Conservation (phyloP, 1,140 invertebrate genomes). For the Drosophila dunni region DNA sequence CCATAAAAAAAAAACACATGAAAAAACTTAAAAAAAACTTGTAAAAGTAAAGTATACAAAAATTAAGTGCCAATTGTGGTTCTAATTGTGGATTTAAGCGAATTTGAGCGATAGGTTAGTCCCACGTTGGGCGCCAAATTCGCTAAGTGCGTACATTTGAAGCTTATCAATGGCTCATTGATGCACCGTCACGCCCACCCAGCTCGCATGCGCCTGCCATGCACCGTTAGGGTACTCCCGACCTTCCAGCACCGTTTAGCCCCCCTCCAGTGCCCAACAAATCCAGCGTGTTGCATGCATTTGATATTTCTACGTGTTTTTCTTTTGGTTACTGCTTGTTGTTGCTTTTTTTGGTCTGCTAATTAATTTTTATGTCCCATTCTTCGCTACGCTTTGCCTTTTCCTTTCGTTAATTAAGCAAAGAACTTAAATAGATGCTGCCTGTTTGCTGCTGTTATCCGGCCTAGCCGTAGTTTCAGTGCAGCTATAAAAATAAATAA, state of each 20-base stretch:
- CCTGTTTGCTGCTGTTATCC: slow-evolving; percentile 34
- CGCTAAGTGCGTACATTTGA: not conserved
- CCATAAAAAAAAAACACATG: not conserved
- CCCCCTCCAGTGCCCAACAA: not conserved
- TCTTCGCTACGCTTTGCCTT: slow-evolving; percentile 67
- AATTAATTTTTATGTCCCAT: slow-evolving; percentile 79
- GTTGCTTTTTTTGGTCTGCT: slow-evolving; percentile 45
- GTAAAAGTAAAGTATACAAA: too few species aligned
- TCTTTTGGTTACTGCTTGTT: not conserved
- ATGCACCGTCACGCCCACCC: slow-evolving; percentile 21
- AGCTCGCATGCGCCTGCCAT: slow-evolving; percentile 6
- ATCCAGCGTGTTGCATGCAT: slow-evolving; percentile 20
- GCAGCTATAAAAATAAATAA: slow-evolving; percentile 50
- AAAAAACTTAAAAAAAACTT: too few species aligned
- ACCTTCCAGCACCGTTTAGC: not conserved
- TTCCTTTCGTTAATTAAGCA: slow-evolving; percentile 77
- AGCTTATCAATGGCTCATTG: not conserved
- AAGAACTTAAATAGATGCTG: slow-evolving; percentile 65
- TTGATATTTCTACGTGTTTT: slow-evolving; percentile 38
- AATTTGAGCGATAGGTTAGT: not conserved
- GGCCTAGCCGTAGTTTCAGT: slow-evolving; percentile 38
- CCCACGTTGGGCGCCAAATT: slow-evolving; percentile 29
- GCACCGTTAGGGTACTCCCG: slow-evolving; percentile 6
- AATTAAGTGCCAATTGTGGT: not conserved
- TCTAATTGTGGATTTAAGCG: not conserved